A percentile compares a stretch with the other conserved stretches of the same genome.
Conservation (phyloP, 2,888 invertebrate species). For the Callyntrura guangdongensis region DNA sequence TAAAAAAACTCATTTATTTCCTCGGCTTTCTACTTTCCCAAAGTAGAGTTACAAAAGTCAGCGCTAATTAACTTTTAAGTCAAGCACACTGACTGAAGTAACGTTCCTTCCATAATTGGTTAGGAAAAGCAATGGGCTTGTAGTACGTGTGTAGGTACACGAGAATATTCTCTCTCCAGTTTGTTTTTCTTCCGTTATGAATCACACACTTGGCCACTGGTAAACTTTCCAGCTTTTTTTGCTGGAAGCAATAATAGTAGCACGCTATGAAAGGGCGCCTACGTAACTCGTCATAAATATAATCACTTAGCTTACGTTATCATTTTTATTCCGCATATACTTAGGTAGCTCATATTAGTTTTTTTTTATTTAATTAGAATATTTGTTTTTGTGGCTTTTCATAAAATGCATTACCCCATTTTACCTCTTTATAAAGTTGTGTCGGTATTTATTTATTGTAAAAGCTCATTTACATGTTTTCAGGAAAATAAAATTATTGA, state of each 20-base stretch:
- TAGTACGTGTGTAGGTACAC: background rate
- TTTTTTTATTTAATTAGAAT: slow-evolving; percentile 54
- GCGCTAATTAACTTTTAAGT: slow-evolving; percentile 81
- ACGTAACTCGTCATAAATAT: background rate
- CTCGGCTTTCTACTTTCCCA: slow-evolving; percentile 72
- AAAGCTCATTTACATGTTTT: background rate
- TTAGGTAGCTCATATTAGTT: background rate
- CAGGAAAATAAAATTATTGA: slow-evolving; percentile 42
- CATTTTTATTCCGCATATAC: background rate
- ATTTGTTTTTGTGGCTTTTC: slow-evolving; percentile 33
- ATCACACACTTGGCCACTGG: slow-evolving; percentile 21
- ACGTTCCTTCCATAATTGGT: slow-evolving; percentile 73
- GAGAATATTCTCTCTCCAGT: slow-evolving; percentile 20
- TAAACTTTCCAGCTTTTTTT: slow-evolving; percentile 19
- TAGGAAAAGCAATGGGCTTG: slow-evolving; percentile 50
- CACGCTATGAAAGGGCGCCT: no score
- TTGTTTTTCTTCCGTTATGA: slow-evolving; percentile 40
- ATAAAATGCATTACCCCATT: background rate
- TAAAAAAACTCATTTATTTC: slow-evolving; percentile 80
- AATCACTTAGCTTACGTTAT: background rate
- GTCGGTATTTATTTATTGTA: background rate
- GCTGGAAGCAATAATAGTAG: slow-evolving; percentile 43
- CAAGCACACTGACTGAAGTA: slow-evolving; percentile 71
- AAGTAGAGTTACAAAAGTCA: slow-evolving; percentile 77
- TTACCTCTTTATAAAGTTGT: slow-evolving; percentile 7